Percentiles rank a stretch among this genome's conserved stretches.
Conservation (phyloP, 2,797 vertebrate species). For the Chaenodraco wilsoni region DNA sequence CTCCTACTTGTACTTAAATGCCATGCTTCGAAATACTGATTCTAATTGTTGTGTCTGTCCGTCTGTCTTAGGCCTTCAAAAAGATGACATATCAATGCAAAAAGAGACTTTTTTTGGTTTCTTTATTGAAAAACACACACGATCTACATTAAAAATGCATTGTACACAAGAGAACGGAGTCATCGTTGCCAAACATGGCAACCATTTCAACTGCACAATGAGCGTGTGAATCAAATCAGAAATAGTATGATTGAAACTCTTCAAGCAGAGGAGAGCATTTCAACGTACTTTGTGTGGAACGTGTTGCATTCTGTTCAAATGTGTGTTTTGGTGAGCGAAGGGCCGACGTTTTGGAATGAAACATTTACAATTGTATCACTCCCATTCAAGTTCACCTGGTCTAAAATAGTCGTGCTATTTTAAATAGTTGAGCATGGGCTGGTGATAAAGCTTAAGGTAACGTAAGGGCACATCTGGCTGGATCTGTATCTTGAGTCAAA, state of each 20-base stretch:
- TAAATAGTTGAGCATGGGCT: neutral
- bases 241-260: constrained; percentile 54
- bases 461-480: constrained; percentile 2
- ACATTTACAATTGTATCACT: constrained; percentile 15
- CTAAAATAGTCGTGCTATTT: constrained; percentile 10
- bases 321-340: constrained; percentile 35
- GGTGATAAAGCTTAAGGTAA: constrained; percentile 19
- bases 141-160: constrained; percentile 75
- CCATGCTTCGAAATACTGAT: constrained; percentile 25
- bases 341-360: constrained; percentile 36
- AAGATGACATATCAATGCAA: constrained; percentile 42
- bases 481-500: constrained; percentile 27
- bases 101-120: constrained; percentile 48
- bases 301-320: constrained; percentile 53
- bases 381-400: neutral
- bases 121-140: constrained; percentile 79
- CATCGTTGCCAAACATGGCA: constrained; percentile 56
- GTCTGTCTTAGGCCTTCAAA: constrained; percentile 6
- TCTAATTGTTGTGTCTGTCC: neutral
- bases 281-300: constrained; percentile 44
- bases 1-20: constrained; percentile 32
- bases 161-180: constrained; percentile 73
- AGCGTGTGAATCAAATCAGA: constrained; percentile 56
- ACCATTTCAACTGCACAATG: constrained; percentile 57
- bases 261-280: constrained; percentile 40